Evolutionary conservation across 2,888 invertebrate species (phyloP).

Genomic region (Achlya flavicornis): DNA sequence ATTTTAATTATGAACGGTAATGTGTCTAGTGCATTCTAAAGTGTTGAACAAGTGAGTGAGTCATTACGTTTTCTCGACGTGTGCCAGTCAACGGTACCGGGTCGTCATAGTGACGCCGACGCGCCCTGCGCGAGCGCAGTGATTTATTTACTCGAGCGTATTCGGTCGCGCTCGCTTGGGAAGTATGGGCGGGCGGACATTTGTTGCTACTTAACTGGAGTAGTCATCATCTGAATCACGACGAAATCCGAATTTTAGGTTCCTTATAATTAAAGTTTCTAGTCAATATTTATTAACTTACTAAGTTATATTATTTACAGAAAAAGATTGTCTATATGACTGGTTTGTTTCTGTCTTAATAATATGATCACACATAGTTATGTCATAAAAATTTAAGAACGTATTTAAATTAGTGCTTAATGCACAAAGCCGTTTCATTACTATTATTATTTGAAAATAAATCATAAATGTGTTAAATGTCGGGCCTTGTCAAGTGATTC

Average conservation of each 20-base stretch:
- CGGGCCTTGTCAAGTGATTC: background rate
- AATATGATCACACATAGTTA: background rate
- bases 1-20: slow-evolving; percentile 10
- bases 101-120: slow-evolving; percentile 37
- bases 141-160: slow-evolving; percentile 48
- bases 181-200: slow-evolving; percentile 29
- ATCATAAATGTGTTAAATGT: background rate
- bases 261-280: background rate
- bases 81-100: slow-evolving; percentile 42
- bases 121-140: slow-evolving; percentile 40
- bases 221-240: slow-evolving; percentile 18
- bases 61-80: slow-evolving; percentile 39
- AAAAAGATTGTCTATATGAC: no score
- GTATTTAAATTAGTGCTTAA: no score
- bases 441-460: no score
- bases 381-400: no score
- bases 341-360: background rate
- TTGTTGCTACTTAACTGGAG: slow-evolving; percentile 40
- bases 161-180: background rate
- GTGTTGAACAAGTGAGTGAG: slow-evolving; percentile 32
- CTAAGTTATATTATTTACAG: background rate
- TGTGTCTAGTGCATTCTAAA: slow-evolving; percentile 17
- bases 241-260: background rate
- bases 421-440: no score
- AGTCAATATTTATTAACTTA: background rate